phyloP scores from a whole-genome alignment of 2,797 vertebrate species.

The Tinamus major region DNA sequence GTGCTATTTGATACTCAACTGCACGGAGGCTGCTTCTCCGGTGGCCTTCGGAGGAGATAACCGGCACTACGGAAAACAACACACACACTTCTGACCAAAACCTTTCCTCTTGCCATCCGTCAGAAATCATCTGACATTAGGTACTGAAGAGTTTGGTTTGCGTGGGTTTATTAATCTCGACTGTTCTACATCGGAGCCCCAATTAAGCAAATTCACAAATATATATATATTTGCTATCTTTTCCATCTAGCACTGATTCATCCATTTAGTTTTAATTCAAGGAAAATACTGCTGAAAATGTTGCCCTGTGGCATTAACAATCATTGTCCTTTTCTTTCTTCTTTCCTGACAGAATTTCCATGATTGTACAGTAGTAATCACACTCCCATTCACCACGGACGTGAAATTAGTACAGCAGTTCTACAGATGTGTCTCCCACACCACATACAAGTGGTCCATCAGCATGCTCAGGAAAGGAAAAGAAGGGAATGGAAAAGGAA shows the following conservation, averaged over 20 bases:
- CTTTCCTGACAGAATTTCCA: neutral
- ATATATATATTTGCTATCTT: neutral
- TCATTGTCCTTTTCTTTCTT: neutral
- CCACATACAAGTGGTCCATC: neutral
- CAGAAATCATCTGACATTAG: neutral
- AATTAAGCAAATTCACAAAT: neutral
- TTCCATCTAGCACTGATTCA: neutral
- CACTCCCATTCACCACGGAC: neutral
- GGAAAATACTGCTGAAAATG: neutral
- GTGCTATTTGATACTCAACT: neutral
- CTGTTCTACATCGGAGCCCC: rapidly evolving
- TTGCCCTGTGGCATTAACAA: neutral
- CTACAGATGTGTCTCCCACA: neutral
- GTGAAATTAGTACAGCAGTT: neutral
- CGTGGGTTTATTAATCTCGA: neutral
- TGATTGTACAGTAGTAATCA: neutral
- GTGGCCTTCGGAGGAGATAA: neutral
- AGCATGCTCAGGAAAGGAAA: neutral
- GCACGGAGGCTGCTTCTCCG: neutral
- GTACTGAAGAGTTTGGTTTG: neutral
- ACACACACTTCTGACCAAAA: neutral
- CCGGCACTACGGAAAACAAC: neutral
- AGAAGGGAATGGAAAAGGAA: no score
- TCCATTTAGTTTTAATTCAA: neutral
- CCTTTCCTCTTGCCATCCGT: no score